A percentile compares a stretch with the other conserved stretches of the same genome.
Conservation (phyloP, 2,797 vertebrate species). For the Chaenodraco wilsoni region DNA sequence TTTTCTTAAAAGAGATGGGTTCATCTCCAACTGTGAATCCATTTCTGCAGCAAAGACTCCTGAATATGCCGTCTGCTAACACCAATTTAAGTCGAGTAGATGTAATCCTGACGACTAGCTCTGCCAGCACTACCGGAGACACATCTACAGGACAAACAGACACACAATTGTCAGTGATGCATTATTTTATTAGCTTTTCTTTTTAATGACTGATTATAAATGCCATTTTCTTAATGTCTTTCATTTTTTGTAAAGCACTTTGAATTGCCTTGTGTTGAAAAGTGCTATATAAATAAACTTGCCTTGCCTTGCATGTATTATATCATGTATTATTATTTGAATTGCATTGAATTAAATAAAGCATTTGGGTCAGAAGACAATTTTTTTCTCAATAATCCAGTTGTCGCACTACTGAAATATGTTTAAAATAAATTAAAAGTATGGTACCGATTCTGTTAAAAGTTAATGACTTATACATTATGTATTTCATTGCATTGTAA, state of each 20-base stretch:
- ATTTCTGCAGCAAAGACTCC: conserved; percentile 85
- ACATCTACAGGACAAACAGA: conserved; percentile 78
- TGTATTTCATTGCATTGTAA: not conserved
- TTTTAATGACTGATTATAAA: no score
- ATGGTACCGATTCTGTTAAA: not conserved
- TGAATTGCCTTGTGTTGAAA: no score
- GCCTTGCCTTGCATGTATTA: no score
- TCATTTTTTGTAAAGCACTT: no score
- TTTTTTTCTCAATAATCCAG: not conserved
- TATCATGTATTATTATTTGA: not conserved
- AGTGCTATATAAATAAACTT: no score
- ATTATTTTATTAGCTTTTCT: no score
- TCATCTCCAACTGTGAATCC: conserved; percentile 77
- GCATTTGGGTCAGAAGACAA: not conserved
- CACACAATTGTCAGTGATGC: not conserved
- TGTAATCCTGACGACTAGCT: conserved; percentile 84
- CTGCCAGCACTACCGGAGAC: conserved; percentile 78
- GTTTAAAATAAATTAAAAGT: not conserved
- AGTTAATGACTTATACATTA: conserved; percentile 1
- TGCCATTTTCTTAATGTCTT: no score
- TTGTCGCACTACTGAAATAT: not conserved
- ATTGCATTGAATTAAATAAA: not conserved
- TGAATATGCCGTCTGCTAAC: conserved; percentile 89
- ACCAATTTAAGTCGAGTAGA: conserved; percentile 90
- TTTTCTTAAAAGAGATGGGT: conserved; percentile 89